A percentile compares a stretch with the other conserved stretches of the same genome.
Evolutionary conservation across 1,140 invertebrate species (phyloP).

Genomic region (Drosophila melanica): DNA sequence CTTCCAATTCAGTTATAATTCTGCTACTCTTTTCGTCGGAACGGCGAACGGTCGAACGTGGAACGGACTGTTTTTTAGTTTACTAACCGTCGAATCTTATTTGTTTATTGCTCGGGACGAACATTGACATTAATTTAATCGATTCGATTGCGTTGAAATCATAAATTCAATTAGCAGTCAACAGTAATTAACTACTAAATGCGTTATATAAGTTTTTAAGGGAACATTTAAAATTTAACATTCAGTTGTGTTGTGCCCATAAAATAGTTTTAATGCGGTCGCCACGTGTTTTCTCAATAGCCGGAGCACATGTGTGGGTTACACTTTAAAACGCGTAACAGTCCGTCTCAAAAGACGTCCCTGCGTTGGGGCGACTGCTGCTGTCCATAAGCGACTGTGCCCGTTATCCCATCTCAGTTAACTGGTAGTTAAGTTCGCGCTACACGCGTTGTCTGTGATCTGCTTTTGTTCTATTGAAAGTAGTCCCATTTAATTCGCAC

Average conservation of each 20-base stretch:
- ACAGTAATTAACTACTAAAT: too few species aligned
- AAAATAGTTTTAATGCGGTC: conserved; percentile 62
- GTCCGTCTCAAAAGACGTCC: conserved; percentile 97
- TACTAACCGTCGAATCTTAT: conserved; percentile 32
- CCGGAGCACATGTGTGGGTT: conserved; percentile 94
- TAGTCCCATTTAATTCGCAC: conserved; percentile 17
- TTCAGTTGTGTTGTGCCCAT: conserved; percentile 25
- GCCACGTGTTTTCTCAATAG: conserved; percentile 51
- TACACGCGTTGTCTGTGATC: conserved; percentile 41
- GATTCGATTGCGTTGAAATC: conserved; percentile 5
- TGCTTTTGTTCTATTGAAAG: conserved; percentile 22
- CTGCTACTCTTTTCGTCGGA: conserved; percentile 74
- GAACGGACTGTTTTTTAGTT: conserved; percentile 46
- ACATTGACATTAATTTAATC: conserved; percentile 6
- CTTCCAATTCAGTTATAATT: conserved; percentile 83
- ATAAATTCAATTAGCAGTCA: too few species aligned
- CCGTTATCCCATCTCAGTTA: conserved; percentile 24
- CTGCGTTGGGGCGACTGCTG: conserved; percentile 97
- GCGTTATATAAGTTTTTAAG: too few species aligned
- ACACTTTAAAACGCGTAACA: conserved; percentile 96
- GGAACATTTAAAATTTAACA: not conserved
- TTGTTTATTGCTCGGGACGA: conserved; percentile 34
- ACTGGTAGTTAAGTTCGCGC: not conserved
- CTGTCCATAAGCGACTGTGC: not conserved
- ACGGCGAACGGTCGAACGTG: conserved; percentile 63